Conservation (phyloP, 1,140 invertebrate genomes). For the Microplitis demolitor region DNA sequence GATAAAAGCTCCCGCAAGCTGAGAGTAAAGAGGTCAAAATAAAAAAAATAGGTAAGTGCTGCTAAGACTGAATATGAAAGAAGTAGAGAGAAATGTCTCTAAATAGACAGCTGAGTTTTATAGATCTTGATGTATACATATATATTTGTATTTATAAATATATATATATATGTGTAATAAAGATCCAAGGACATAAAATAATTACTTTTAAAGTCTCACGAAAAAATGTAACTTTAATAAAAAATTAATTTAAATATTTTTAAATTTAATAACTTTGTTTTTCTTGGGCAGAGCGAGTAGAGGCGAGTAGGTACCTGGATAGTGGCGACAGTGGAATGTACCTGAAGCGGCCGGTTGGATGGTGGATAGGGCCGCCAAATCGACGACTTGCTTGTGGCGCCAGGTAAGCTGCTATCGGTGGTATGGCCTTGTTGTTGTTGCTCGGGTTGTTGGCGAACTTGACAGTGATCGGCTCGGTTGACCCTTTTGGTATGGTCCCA, state of each 20-base stretch:
- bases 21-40: constrained; percentile 1
- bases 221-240: not conserved
- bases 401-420: constrained; percentile 91
- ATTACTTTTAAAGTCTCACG: constrained; percentile 7
- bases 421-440: constrained; percentile 89
- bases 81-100: constrained; percentile 15
- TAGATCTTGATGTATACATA: not conserved
- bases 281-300: constrained; percentile 62
- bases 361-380: constrained; percentile 91
- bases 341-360: constrained; percentile 91
- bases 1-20: not conserved
- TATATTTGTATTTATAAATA: not conserved
- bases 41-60: not conserved
- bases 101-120: constrained; percentile 13
- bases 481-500: constrained; percentile 94
- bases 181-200: constrained; percentile 30
- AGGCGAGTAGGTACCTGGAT: constrained; percentile 68
- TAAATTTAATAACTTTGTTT: constrained; percentile 8
- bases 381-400: constrained; percentile 79
- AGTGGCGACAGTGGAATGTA: constrained; percentile 75
- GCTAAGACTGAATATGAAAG: not conserved
- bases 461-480: constrained; percentile 96
- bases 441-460: constrained; percentile 99
- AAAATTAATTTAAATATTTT: not conserved
- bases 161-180: constrained; percentile 30